These are phyloP conservation scores for human DNA, from an alignment of 2,113 vertebrate species.

Conservation along the genomic window DNA sequence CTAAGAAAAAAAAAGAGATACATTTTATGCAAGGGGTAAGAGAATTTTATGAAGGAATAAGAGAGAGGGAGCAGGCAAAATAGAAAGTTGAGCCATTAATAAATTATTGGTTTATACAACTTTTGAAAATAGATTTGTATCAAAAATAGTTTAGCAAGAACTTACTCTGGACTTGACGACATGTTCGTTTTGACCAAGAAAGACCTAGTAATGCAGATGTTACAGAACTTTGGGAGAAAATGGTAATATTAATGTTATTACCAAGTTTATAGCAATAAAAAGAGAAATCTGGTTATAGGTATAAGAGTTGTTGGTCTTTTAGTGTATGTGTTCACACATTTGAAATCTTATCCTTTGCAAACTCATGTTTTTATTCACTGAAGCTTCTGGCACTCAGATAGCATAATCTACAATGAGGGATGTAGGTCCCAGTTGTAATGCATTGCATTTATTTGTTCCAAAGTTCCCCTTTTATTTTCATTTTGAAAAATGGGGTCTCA, in stretches of 20 bases:
- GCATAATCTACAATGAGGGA: rapidly evolving
- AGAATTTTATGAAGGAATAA: not conserved
- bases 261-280: not conserved
- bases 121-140: not conserved
- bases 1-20: not conserved
- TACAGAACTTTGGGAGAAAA: not conserved
- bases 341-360: not conserved
- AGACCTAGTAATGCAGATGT: not conserved
- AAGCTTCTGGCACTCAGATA: not conserved
- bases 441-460: not conserved
- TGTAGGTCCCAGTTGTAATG: not conserved
- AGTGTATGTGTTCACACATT: not conserved
- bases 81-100: not conserved
- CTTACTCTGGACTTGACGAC: not conserved
- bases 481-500: not conserved
- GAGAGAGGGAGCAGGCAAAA: not conserved
- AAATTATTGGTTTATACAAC: not conserved
- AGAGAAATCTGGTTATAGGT: not conserved
- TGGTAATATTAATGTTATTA: not conserved
- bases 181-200: not conserved
- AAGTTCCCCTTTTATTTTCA: not conserved
- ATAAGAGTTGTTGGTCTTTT: not conserved
- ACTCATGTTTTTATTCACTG: not conserved
- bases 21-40: too few relatives aligned
- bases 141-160: not conserved